Percentiles rank a stretch among this genome's conserved stretches.
phyloP scores from a whole-genome alignment of 2,113 vertebrate genomes.

The Tricholaema leucomelas region DNA sequence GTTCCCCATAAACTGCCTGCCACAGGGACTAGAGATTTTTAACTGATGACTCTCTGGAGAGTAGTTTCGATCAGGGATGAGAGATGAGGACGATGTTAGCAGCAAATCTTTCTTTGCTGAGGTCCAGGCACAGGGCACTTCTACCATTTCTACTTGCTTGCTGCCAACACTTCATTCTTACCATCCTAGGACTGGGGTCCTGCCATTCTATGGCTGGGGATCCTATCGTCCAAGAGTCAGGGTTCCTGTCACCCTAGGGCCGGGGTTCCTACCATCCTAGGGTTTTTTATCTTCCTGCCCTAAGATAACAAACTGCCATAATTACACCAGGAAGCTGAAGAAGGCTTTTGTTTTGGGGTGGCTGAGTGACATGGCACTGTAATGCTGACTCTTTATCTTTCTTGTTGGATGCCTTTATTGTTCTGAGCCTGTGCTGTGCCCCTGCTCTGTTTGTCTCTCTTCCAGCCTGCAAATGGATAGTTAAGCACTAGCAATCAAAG shows the following conservation, averaged over 20 bases:
- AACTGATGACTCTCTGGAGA: not conserved
- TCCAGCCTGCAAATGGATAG: not conserved
- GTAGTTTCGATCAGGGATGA: not conserved
- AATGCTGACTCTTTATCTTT: not conserved
- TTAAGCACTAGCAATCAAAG: not conserved
- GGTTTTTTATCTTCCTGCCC: not conserved
- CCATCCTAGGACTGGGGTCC: no score
- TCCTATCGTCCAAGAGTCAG: no score
- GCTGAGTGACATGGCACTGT: not conserved
- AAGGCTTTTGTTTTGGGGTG: not conserved
- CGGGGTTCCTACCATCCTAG: not conserved
- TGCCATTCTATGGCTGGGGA: no score
- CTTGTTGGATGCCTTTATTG: not conserved
- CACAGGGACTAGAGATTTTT: not conserved
- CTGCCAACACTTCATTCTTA: accelerated
- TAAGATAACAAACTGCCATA: not conserved
- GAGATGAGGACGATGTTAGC: not conserved
- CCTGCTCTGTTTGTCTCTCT: no score
- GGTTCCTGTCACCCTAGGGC: not conserved
- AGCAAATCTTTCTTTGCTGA: not conserved
- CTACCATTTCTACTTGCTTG: not conserved
- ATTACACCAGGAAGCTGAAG: not conserved
- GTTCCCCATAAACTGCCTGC: not conserved
- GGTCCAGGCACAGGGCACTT: not conserved
- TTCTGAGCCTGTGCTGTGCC: not conserved